phyloP scores from a whole-genome alignment of 2,888 invertebrate species.

The Unio delphinus region DNA sequence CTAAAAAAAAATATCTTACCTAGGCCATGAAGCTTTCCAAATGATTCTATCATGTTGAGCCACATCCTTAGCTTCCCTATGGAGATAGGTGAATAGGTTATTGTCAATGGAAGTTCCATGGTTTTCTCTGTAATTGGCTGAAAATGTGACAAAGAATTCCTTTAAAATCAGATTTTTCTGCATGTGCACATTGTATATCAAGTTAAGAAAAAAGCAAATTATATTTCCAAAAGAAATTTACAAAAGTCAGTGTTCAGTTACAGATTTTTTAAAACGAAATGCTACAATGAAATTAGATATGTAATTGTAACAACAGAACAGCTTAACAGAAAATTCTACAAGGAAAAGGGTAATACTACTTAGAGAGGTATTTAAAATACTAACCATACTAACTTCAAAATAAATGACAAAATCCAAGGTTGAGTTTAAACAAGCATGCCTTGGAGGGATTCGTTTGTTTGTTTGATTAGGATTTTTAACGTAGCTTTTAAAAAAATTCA shows the following conservation, averaged over 20 bases:
- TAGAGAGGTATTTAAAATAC: too few species aligned
- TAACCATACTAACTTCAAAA: too few species aligned
- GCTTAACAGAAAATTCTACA: neutral
- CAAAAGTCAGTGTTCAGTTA: neutral
- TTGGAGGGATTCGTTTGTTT: too few species aligned
- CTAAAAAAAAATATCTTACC: slow-evolving; percentile 68
- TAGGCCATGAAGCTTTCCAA: slow-evolving; percentile 71
- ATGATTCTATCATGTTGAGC: slow-evolving; percentile 67
- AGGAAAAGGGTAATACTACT: too few species aligned
- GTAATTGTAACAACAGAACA: slow-evolving; percentile 1
- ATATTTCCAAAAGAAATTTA: neutral
- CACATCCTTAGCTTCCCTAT: slow-evolving; percentile 78
- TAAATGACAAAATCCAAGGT: too few species aligned
- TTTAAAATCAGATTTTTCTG: neutral
- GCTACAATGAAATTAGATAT: neutral
- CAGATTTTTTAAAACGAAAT: neutral
- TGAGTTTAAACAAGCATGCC: too few species aligned
- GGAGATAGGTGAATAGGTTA: slow-evolving; percentile 83
- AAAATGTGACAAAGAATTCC: slow-evolving; percentile 4
- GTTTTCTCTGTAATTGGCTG: slow-evolving; percentile 62
- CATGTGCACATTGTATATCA: neutral
- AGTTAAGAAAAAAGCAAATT: neutral
- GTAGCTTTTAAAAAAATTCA: too few species aligned
- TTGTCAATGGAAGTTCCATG: slow-evolving; percentile 78
- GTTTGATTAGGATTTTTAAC: too few species aligned